Evolutionary conservation across 2,113 vertebrate species (phyloP).

Genomic region (Antechinus flavipes): DNA sequence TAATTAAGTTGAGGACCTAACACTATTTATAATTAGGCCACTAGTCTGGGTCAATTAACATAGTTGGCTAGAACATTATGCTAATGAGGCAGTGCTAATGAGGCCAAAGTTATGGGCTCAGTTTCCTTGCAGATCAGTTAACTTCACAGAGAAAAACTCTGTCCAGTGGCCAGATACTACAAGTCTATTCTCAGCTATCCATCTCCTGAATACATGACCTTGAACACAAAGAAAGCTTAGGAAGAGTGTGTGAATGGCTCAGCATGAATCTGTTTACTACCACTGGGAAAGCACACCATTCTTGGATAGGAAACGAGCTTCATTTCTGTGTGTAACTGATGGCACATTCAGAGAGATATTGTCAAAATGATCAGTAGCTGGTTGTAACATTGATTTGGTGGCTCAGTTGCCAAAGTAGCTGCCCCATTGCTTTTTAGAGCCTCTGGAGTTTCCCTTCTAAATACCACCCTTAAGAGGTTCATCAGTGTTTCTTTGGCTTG

Average conservation of each 20-base stretch:
- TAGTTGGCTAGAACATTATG: conserved; percentile 17
- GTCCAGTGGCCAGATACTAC: neutral
- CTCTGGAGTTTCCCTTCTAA: neutral
- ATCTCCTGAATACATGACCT: neutral
- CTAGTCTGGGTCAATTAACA: neutral
- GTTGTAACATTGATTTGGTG: conserved; percentile 11
- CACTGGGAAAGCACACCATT: neutral
- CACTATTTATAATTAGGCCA: conserved; percentile 38
- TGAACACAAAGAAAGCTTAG: neutral
- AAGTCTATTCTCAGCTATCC: neutral
- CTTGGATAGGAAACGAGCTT: neutral
- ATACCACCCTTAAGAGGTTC: conserved; percentile 14
- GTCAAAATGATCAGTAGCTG: conserved; percentile 37
- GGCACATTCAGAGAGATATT: neutral
- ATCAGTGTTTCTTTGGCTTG: neutral
- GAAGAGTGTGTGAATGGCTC: neutral
- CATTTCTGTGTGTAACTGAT: neutral
- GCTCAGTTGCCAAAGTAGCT: conserved; percentile 10
- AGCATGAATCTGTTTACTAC: neutral
- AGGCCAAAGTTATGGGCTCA: conserved; percentile 42
- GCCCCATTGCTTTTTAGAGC: neutral
- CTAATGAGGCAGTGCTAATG: conserved; percentile 36
- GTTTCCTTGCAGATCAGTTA: conserved; percentile 10
- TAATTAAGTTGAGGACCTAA: conserved; percentile 40
- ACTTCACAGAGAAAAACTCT: conserved; percentile 37